phyloP scores from a whole-genome alignment of 1,140 invertebrate genomes.

The Lutraria rhynchaena region DNA sequence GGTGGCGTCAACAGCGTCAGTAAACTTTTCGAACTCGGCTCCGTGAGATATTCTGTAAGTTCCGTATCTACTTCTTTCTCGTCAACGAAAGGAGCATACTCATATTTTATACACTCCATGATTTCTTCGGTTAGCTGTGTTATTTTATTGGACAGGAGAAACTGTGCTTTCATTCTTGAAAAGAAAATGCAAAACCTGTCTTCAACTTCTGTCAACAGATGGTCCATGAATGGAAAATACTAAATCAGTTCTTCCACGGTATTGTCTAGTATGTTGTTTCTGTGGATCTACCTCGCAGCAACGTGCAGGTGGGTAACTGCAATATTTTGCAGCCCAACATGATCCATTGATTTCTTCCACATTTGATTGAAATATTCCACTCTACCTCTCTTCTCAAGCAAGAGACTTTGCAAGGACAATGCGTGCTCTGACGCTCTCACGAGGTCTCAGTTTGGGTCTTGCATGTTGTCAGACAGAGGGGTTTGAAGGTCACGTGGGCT shows the following conservation, averaged over 20 bases:
- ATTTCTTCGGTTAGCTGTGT: neutral
- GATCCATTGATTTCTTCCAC: neutral
- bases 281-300: neutral
- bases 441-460: slow-evolving; percentile 17
- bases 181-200: neutral
- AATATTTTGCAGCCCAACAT: neutral
- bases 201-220: slow-evolving; percentile 1
- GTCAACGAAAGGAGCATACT: neutral
- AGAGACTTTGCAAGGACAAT: neutral
- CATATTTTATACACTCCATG: neutral
- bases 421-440: slow-evolving; percentile 22
- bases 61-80: neutral
- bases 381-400: neutral
- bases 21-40: neutral
- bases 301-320: neutral
- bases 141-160: neutral
- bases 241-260: neutral
- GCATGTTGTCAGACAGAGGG: neutral
- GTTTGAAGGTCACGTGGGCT: neutral
- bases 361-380: slow-evolving; percentile 1
- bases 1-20: neutral
- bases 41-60: neutral
- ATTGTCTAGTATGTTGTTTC: neutral
- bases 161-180: slow-evolving; percentile 9
- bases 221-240: slow-evolving; percentile 10